Evolutionary conservation across 2,113 vertebrate species (phyloP).

Genomic region (Mobula birostris): DNA sequence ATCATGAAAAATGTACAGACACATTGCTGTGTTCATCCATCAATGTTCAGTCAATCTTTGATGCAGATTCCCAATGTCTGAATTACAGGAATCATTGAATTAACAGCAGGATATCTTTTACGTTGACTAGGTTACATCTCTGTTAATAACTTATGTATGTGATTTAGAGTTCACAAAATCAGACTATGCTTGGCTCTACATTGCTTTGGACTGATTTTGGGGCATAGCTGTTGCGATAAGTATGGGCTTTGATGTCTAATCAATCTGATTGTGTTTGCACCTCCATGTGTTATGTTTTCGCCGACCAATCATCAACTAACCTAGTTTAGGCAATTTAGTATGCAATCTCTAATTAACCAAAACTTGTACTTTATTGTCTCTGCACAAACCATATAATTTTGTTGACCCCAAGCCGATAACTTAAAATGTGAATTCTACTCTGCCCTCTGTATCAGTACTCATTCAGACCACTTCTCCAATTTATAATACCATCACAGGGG

Average conservation of each 20-base stretch:
- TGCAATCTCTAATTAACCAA: no score
- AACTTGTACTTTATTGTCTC: no score
- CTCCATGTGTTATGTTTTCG: background rate
- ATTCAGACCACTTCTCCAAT: no score
- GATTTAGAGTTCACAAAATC: slow-evolving; percentile 2
- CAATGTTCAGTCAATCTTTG: slow-evolving; percentile 28
- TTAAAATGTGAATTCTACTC: no score
- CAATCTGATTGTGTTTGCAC: background rate
- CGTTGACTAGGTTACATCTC: background rate
- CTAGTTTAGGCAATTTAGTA: no score
- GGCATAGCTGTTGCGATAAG: background rate
- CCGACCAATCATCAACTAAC: no score
- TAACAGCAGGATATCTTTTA: slow-evolving; percentile 25
- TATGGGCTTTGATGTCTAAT: background rate
- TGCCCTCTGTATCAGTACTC: no score
- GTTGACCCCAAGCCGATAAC: no score
- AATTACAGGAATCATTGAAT: slow-evolving; percentile 30
- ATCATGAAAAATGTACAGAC: slow-evolving; percentile 27
- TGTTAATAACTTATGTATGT: background rate
- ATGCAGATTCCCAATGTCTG: slow-evolving; percentile 12
- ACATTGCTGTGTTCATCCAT: slow-evolving; percentile 7
- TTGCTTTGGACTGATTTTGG: background rate
- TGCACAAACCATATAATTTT: no score
- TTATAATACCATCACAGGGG: no score
- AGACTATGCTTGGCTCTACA: background rate